These are phyloP conservation scores for Epicampocera succincta DNA, from an alignment of 2,888 invertebrate genomes.

Conservation along the genomic window DNA sequence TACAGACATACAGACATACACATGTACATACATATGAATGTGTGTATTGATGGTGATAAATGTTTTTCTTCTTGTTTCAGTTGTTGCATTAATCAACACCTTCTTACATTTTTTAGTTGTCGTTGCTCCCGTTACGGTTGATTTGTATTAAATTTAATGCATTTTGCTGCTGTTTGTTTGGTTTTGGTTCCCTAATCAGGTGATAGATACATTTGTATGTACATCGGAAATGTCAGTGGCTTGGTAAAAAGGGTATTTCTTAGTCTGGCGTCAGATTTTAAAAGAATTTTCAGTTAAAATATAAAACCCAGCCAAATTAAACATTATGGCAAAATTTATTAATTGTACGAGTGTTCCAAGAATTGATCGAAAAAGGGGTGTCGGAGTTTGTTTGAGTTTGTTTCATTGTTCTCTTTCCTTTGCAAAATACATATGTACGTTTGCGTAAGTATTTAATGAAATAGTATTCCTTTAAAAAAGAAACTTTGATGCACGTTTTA, in stretches of 20 bases:
- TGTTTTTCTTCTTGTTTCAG: conserved; percentile 23
- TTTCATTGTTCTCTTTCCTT: no score
- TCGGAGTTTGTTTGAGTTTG: no score
- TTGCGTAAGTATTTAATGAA: no score
- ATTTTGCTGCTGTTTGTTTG: conserved; percentile 23
- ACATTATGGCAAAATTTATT: no score
- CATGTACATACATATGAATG: no score
- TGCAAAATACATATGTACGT: no score
- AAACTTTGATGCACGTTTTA: no score
- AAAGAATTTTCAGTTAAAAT: not conserved
- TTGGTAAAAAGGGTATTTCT: conserved; percentile 6
- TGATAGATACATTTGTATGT: no score
- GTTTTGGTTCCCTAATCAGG: not conserved
- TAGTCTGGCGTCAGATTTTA: not conserved
- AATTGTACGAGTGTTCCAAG: no score
- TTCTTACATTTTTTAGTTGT: conserved; percentile 52
- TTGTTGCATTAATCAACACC: conserved; percentile 67
- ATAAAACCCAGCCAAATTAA: not conserved
- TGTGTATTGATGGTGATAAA: conserved; percentile 2
- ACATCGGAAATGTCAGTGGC: not conserved
- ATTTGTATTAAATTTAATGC: conserved; percentile 54
- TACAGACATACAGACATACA: no score
- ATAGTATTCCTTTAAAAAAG: no score
- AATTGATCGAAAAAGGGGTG: no score
- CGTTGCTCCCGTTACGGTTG: conserved; percentile 46